Base-by-base conservation (phyloP, 2,113 vertebrate species). In the Progne subis region DNA sequence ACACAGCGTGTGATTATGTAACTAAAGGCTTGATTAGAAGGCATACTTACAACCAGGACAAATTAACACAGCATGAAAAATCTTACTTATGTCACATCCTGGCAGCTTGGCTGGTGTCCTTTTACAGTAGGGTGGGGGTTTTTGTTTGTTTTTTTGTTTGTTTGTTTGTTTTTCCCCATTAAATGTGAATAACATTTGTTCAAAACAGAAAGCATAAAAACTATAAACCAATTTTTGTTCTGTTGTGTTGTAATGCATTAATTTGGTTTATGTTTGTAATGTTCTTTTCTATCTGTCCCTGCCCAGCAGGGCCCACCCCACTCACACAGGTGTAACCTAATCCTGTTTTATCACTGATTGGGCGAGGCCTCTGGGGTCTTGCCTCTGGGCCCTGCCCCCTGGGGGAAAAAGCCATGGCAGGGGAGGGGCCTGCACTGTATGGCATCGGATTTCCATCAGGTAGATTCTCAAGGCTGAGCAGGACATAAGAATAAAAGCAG, bases 51-150 rank as follows among this genome's bases (percentile, higher is more conserved):
- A 92, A 96, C 23, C 14, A 39, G 14, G 59, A n/a, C 68, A 88
- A 93, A 93, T 95, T 82, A 91, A 76, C 46, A 77, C 50, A 88
- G 57, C 49, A 50, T 37, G 67, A 57, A 85, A 91, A 79, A 85
- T 65, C 68, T 82, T 79, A 87, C 77, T 83, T 81, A 63, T 90
- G 25, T 29, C 68, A 86, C 4, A 1, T 82, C 34, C 79, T 80
- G 43, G 82, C 13, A 88, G 71, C 39, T 61, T 63, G 50, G 67
- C 3, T 39, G 29, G 18, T 86, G 34, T 74, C 47, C 39, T 86
- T 88, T 83, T 74, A 55, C 52, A 77, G 34, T n/a, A 67, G 10
- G 3, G 12, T 39, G 5, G 2, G 1, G 41, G 14, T 12, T 31
- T 47, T 74, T 74, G 37, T 37, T 37, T 37, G 37, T 8, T 37